A percentile compares a stretch with the other conserved stretches of the same genome.
Evolutionary conservation across 2,113 vertebrate genomes (phyloP).

Genomic region (Notothenia rossii): DNA sequence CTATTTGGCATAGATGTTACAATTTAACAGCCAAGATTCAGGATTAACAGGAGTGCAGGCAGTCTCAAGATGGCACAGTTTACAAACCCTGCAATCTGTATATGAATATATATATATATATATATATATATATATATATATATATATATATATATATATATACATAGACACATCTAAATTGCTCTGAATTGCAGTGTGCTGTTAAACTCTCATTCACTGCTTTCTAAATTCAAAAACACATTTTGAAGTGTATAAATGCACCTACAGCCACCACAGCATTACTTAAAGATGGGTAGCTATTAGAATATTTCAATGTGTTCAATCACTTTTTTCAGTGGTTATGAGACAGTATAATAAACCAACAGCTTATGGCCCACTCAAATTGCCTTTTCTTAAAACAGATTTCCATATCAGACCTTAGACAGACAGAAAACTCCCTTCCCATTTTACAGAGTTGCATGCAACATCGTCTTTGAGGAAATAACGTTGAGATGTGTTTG

Average conservation of each 20-base stretch:
- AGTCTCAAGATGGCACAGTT: not conserved
- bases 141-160: not conserved
- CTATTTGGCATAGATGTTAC: not conserved
- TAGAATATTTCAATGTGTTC: not conserved
- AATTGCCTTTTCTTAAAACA: not conserved
- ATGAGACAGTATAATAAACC: not conserved
- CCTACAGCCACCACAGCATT: not conserved
- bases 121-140: not conserved
- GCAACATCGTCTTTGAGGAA: not conserved
- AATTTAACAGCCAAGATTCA: not conserved
- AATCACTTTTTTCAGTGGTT: not conserved
- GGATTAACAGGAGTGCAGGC: not conserved
- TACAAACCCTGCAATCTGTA: not conserved
- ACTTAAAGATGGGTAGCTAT: not conserved
- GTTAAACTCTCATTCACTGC: not conserved
- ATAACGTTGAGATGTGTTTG: constrained; percentile 12
- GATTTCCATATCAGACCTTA: no score
- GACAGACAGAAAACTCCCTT: not conserved
- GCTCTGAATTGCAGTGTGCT: no score
- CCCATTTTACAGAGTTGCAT: not conserved
- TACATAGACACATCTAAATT: not conserved
- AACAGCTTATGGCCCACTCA: not conserved
- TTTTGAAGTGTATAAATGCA: not conserved
- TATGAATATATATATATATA: not conserved
- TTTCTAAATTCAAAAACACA: not conserved